phyloP scores from a whole-genome alignment of 2,797 vertebrate genomes.

The Danio jaintianensis region DNA sequence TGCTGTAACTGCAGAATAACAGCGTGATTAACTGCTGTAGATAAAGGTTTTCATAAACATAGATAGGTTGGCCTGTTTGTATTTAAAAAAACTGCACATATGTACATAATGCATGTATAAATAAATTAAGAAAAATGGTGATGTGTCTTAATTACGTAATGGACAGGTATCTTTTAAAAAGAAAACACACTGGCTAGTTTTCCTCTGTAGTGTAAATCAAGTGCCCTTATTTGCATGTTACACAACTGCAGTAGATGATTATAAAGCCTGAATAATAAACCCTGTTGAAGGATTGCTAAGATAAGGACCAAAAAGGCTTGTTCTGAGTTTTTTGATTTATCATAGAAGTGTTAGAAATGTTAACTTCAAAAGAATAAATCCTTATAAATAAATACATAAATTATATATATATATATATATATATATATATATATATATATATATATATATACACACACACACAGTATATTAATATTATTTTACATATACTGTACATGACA shows the following conservation, averaged over 20 bases:
- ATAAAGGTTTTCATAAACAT: neutral
- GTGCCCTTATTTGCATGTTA: neutral
- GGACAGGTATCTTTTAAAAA: neutral
- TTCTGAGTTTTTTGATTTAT: no score
- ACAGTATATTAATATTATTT: no score
- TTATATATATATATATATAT: no score
- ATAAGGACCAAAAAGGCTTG: no score
- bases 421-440: no score
- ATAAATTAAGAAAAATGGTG: neutral
- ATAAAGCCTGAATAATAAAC: neutral
- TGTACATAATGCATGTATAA: neutral
- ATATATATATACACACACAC: no score
- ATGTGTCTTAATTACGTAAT: neutral
- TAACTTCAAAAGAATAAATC: no score
- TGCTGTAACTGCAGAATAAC: neutral
- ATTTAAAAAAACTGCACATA: neutral
- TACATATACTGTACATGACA: no score
- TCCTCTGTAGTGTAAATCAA: slow-evolving; percentile 14
- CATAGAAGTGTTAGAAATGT: no score
- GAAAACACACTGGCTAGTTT: neutral
- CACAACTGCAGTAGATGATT: neutral
- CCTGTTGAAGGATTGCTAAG: neutral
- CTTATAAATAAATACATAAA: no score
- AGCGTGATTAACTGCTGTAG: neutral
- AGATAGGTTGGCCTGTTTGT: neutral